Base-by-base conservation (phyloP, 1,140 invertebrate species). In the Polyergus mexicanus region DNA sequence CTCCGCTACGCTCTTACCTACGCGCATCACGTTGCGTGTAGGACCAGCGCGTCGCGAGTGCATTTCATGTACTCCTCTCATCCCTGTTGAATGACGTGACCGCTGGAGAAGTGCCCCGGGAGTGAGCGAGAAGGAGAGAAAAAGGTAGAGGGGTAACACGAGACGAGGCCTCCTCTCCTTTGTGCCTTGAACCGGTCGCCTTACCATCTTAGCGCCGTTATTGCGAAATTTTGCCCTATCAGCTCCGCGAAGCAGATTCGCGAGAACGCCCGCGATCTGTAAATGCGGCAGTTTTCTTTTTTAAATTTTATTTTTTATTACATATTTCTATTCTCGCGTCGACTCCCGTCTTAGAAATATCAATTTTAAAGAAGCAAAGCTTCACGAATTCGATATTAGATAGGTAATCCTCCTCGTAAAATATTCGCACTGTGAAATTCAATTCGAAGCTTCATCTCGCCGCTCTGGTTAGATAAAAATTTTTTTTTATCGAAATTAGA, bases 171-270 rank as follows among this genome's bases (percentile, higher is more conserved):
- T 85, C 65, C 75, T 81, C 78, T 83, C 22, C 78, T 83, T 83
- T 83, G 78, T 83, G 78, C 68, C 63, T 80, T 80, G 51, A 88
- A 86, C 84, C 86, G 71, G 87, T 88, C 84, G 65, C 28, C 71
- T 72, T 71, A 63, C 76, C 41, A 80, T 86, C 87, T 74, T 83
- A 75, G 63, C 69, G 84, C 77, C 69, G 76, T 81, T 81, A 76
- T 86, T 88, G 71, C 77, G 77, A 80, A 88, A 88, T 83, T 88
- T 88, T 54, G 77, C 66, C 84, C 87, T 86, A 88, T 86, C 84
- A 75, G 54, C 32, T 16, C 44, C 65, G 69, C 63, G 66, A 60
- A 60, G 56, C 78, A 60, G 54, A 35, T 72, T 63, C 66, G 66
- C 66, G 38, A 81, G 54, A 72, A 10, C 44, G 35, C 22, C n/a